These are phyloP conservation scores for Delichon dasypus DNA, from an alignment of 2,797 vertebrate genomes.

Conservation along the genomic window DNA sequence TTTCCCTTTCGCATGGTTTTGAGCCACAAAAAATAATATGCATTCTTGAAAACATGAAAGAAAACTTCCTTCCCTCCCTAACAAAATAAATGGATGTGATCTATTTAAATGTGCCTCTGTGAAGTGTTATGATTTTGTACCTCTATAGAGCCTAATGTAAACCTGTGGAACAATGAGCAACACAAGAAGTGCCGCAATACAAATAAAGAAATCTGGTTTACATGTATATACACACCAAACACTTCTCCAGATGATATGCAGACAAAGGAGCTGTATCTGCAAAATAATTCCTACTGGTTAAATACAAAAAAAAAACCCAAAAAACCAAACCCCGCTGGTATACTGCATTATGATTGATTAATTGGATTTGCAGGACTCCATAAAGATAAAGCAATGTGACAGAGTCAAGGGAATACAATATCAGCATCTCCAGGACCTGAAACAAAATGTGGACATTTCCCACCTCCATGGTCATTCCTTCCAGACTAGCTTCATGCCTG, in stretches of 20 bases:
- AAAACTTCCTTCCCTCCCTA: conserved; percentile 28
- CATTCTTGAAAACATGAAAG: conserved; percentile 24
- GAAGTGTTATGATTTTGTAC: conserved; percentile 46
- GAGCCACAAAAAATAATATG: background rate
- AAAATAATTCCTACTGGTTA: background rate
- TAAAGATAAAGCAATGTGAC: background rate
- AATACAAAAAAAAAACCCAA: background rate
- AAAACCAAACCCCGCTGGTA: background rate
- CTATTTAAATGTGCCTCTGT: conserved; percentile 16
- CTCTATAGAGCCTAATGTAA: background rate
- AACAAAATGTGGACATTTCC: fast-evolving
- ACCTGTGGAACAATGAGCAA: background rate
- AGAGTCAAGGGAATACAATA: background rate
- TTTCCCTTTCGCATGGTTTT: background rate
- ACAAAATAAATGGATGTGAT: background rate
- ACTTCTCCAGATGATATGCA: background rate
- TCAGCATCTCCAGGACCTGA: background rate
- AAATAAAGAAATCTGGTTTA: background rate
- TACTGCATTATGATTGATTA: background rate
- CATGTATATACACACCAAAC: background rate
- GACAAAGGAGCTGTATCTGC: background rate
- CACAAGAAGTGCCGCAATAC: background rate
- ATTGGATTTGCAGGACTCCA: background rate
- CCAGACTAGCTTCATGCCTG: background rate
- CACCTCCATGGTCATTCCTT: background rate